Evolutionary conservation across 1,140 invertebrate genomes (phyloP).

Genomic region (Zaprionus lachaisei): DNA sequence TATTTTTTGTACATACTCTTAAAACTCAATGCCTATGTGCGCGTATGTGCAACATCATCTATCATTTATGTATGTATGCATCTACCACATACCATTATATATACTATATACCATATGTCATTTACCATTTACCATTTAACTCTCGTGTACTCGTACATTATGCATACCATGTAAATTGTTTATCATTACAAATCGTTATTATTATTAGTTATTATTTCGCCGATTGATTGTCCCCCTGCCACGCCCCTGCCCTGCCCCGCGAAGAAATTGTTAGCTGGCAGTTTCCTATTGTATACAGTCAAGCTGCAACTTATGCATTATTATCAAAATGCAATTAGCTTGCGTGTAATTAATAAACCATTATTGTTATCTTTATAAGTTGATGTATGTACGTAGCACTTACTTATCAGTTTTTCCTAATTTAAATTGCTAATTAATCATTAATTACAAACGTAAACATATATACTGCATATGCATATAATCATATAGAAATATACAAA

Average conservation of each 20-base stretch:
- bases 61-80: slow-evolving; percentile 19
- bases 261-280: too few species aligned
- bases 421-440: slow-evolving; percentile 67
- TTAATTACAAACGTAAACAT: slow-evolving; percentile 34
- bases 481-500: slow-evolving; percentile 38
- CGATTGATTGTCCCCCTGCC: slow-evolving; percentile 23
- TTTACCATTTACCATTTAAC: not conserved
- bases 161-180: slow-evolving; percentile 54
- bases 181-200: slow-evolving; percentile 43
- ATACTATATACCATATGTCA: not conserved
- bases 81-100: not conserved
- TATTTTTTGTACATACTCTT: slow-evolving; percentile 42
- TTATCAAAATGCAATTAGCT: slow-evolving; percentile 51
- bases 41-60: slow-evolving; percentile 34
- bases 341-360: slow-evolving; percentile 50
- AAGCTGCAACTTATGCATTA: slow-evolving; percentile 38
- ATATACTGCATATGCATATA: slow-evolving; percentile 30
- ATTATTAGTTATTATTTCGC: slow-evolving; percentile 41
- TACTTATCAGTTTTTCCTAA: slow-evolving; percentile 59
- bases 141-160: slow-evolving; percentile 38
- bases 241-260: too few species aligned
- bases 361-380: slow-evolving; percentile 59
- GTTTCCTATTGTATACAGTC: not conserved
- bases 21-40: slow-evolving; percentile 33
- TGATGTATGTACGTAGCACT: slow-evolving; percentile 55